These are phyloP conservation scores for Pterocles gutturalis DNA, from an alignment of 2,113 vertebrate species.

Conservation along the genomic window DNA sequence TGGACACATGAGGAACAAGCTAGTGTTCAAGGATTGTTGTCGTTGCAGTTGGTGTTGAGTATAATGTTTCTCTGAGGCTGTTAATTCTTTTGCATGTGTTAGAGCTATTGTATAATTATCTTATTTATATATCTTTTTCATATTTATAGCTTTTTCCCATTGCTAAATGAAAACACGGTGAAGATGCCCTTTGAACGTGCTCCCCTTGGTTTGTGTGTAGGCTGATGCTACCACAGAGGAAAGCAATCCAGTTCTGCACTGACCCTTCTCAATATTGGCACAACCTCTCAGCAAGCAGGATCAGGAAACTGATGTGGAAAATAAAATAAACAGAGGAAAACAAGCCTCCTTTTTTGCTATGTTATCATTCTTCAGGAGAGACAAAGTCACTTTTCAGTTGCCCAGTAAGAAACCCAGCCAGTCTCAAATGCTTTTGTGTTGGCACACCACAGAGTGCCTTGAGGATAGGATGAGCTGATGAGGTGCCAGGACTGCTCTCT, in stretches of 20 bases:
- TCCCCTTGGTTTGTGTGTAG: neutral
- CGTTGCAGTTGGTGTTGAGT: neutral
- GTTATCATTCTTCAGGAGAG: neutral
- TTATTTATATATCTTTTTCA: neutral
- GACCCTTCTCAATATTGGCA: neutral
- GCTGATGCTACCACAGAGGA: neutral
- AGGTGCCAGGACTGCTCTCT: neutral
- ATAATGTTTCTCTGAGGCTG: neutral
- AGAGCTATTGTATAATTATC: neutral
- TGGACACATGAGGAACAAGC: conserved; percentile 15
- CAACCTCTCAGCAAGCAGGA: neutral
- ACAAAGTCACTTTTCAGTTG: neutral
- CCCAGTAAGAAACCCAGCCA: neutral
- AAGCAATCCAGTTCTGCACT: neutral
- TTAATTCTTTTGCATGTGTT: neutral
- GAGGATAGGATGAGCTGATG: neutral
- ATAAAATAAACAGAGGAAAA: neutral
- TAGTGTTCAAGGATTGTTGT: neutral
- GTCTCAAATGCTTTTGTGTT: neutral
- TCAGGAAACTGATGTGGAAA: neutral
- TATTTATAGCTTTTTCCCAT: neutral
- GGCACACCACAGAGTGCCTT: neutral
- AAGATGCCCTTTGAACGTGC: neutral
- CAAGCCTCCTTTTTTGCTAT: neutral
- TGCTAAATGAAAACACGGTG: neutral